A percentile compares a stretch with the other conserved stretches of the same genome.
phyloP scores from a whole-genome alignment of 1,140 invertebrate species.

The Capitella teleta region DNA sequence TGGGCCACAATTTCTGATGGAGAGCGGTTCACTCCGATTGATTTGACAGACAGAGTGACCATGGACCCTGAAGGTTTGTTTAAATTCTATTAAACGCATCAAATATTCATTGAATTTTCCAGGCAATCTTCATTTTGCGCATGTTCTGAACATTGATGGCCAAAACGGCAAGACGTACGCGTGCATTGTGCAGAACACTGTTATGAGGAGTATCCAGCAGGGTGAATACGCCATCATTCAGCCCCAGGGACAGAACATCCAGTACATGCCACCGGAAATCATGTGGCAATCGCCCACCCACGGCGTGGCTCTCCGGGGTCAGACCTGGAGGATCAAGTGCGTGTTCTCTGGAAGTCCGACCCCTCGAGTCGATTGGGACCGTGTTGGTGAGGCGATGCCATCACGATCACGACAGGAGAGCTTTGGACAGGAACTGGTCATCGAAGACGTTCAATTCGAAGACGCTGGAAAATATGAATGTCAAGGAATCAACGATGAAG shows the following conservation, averaged over 20 bases:
- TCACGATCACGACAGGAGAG: conserved; percentile 16
- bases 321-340: conserved; percentile 9
- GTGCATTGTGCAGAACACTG: conserved; percentile 11
- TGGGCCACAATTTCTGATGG: conserved; percentile 19
- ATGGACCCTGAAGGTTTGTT: conserved; percentile 32
- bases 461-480: conserved; percentile 33
- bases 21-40: conserved; percentile 19
- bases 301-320: conserved; percentile 7
- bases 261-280: conserved; percentile 4
- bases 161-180: conserved; percentile 5
- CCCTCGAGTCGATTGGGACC: conserved; percentile 11
- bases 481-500: conserved; percentile 25
- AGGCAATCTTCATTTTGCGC: conserved; percentile 13
- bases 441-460: conserved; percentile 19
- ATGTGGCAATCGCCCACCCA: conserved; percentile 12
- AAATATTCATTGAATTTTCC: not conserved
- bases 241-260: conserved; percentile 7
- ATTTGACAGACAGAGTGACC: conserved; percentile 25
- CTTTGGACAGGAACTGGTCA: conserved; percentile 29
- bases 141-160: conserved; percentile 5
- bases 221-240: conserved; percentile 7
- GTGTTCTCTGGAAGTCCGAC: conserved; percentile 14
- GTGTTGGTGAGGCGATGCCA: conserved; percentile 9
- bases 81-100: not conserved
- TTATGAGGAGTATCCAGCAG: conserved; percentile 11